Percentiles rank a stretch among this genome's conserved stretches.
phyloP scores from a whole-genome alignment of 2,888 invertebrate species.

The Nomada fabriciana region DNA sequence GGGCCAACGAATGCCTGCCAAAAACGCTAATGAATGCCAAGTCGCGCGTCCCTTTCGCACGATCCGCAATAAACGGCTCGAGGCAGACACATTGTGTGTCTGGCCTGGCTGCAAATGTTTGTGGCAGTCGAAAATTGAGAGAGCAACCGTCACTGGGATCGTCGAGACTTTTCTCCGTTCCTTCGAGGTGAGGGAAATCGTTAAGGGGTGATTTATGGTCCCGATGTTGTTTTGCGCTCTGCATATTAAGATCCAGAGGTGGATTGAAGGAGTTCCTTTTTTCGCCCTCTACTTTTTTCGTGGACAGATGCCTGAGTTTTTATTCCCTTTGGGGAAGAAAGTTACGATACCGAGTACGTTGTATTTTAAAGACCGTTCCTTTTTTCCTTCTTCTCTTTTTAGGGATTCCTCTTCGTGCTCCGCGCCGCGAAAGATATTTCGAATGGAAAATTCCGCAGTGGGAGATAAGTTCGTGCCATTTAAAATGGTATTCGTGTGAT shows the following conservation, averaged over 20 bases:
- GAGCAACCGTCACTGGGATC: slow-evolving; percentile 24
- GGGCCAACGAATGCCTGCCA: slow-evolving; percentile 53
- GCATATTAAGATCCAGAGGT: slow-evolving; percentile 9
- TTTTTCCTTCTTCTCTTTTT: no score
- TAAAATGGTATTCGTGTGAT: no score
- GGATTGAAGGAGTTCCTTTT: not conserved
- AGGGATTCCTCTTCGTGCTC: no score
- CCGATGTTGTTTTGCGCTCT: not conserved
- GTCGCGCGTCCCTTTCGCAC: slow-evolving; percentile 26
- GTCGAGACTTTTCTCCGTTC: not conserved
- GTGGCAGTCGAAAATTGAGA: slow-evolving; percentile 20
- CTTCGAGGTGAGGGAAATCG: slow-evolving; percentile 17
- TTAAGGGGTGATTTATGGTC: slow-evolving; percentile 26
- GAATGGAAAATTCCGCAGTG: no score
- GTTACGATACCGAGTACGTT: no score
- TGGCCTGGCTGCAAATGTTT: slow-evolving; percentile 24
- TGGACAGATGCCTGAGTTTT: no score
- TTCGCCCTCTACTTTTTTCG: not conserved
- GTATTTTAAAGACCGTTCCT: no score
- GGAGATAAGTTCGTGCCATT: no score
- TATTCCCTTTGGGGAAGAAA: no score
- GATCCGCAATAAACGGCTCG: slow-evolving; percentile 52
- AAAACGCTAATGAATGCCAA: slow-evolving; percentile 59
- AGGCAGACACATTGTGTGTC: slow-evolving; percentile 44
- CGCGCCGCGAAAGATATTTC: no score